Evolutionary conservation across 2,113 vertebrate genomes (phyloP).

Genomic region (Xiphophorus couchianus): DNA sequence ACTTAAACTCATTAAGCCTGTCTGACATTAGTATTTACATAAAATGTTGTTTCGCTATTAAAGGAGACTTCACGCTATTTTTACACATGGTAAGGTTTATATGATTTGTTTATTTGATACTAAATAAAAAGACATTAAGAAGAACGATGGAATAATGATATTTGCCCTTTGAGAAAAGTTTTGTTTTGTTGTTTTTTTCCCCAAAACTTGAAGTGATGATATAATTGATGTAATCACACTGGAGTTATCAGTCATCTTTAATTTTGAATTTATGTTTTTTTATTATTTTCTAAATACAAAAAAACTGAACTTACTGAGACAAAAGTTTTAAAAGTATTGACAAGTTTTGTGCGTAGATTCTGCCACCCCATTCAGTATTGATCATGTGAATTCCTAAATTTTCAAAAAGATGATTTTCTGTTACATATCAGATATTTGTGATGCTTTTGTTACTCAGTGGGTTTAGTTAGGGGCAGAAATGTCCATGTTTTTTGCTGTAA

Average conservation of each 20-base stretch:
- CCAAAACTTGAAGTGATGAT: slow-evolving; percentile 30
- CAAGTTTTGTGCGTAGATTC: too few relatives aligned
- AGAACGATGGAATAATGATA: not conserved
- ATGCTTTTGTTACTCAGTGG: not conserved
- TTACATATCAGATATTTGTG: not conserved
- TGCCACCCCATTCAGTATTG: not conserved
- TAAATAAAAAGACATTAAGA: not conserved
- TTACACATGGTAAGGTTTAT: too few relatives aligned
- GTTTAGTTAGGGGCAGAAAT: not conserved
- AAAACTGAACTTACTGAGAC: slow-evolving; percentile 9
- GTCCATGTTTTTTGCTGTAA: not conserved
- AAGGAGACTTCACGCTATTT: too few relatives aligned
- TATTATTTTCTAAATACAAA: not conserved
- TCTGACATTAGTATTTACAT: too few relatives aligned
- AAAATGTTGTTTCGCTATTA: too few relatives aligned
- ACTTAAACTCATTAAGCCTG: too few relatives aligned
- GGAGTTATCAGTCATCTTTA: slow-evolving; percentile 14
- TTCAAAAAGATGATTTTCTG: not conserved
- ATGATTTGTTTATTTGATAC: not conserved
- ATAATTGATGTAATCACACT: slow-evolving; percentile 5
- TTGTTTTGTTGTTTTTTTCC: not conserved
- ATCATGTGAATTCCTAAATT: not conserved
- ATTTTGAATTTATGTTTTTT: not conserved
- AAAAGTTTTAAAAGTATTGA: slow-evolving; percentile 47
- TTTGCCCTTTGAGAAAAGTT: not conserved